These are phyloP conservation scores for Temnothorax nylanderi DNA, from an alignment of 1,140 invertebrate species.

Conservation along the genomic window DNA sequence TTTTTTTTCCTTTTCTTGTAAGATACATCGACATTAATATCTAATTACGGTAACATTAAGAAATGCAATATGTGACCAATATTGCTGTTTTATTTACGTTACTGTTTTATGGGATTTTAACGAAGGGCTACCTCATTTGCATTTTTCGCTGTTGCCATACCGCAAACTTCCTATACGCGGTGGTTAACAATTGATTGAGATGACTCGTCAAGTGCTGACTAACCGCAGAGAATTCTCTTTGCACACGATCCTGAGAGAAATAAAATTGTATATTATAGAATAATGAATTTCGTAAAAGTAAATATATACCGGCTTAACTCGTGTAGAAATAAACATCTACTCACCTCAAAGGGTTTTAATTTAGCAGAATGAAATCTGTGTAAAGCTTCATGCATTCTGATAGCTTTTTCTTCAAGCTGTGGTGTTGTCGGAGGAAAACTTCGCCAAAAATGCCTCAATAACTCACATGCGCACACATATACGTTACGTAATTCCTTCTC, in stretches of 20 bases:
- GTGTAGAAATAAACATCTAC: neutral
- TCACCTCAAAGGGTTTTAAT: conserved; percentile 93
- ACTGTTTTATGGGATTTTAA: conserved; percentile 61
- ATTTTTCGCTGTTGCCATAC: conserved; percentile 93
- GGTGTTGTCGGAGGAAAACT: conserved; percentile 95
- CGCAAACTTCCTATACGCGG: conserved; percentile 93
- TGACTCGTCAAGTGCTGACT: conserved; percentile 94
- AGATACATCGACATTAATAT: conserved; percentile 73
- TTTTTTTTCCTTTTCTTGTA: conserved; percentile 68
- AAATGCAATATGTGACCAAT: conserved; percentile 77
- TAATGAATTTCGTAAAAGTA: neutral
- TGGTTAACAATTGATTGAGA: conserved; percentile 93
- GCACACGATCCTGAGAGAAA: conserved; percentile 89
- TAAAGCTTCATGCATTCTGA: conserved; percentile 94
- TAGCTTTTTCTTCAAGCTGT: conserved; percentile 92
- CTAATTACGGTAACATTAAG: conserved; percentile 77
- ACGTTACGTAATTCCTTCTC: conserved; percentile 93
- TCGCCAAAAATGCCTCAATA: conserved; percentile 97
- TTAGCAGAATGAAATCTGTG: conserved; percentile 95
- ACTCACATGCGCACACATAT: conserved; percentile 94
- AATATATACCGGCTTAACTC: neutral
- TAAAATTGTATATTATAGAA: neutral
- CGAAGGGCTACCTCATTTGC: conserved; percentile 88
- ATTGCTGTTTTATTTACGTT: conserved; percentile 75
- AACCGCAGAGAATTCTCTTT: conserved; percentile 91